Evolutionary conservation across 2,888 invertebrate species (phyloP).

Genomic region (Zaprionus lineosus): DNA sequence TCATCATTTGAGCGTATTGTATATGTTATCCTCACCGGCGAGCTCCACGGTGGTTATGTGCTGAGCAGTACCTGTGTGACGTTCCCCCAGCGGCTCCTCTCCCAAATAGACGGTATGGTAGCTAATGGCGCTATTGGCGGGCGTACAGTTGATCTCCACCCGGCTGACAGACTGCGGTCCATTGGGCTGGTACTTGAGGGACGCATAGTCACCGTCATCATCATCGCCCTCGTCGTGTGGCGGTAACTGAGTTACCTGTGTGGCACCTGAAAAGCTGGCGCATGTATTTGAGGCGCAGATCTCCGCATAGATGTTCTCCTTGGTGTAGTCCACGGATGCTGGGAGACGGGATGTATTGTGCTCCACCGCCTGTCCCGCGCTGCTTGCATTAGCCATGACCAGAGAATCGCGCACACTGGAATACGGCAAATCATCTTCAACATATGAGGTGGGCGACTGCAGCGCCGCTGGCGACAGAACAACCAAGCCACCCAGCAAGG

Average conservation of each 20-base stretch:
- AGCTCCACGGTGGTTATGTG: conserved; percentile 77
- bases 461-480: conserved; percentile 52
- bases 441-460: conserved; percentile 65
- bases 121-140: conserved; percentile 76
- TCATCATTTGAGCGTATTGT: conserved; percentile 83
- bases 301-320: conserved; percentile 89
- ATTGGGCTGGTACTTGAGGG: conserved; percentile 66
- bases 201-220: conserved; percentile 79
- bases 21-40: conserved; percentile 82
- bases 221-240: conserved; percentile 24
- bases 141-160: conserved; percentile 80
- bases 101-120: conserved; percentile 79
- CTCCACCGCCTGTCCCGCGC: conserved; percentile 31
- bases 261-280: conserved; percentile 63
- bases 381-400: conserved; percentile 75
- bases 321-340: conserved; percentile 78
- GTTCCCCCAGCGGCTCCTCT: conserved; percentile 76
- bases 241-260: conserved; percentile 60
- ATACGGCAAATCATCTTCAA: conserved; percentile 87
- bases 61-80: conserved; percentile 46
- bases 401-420: conserved; percentile 88
- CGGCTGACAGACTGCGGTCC: conserved; percentile 79
- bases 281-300: conserved; percentile 84
- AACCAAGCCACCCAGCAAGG: conserved; percentile 60
- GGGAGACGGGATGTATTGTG: conserved; percentile 39